Conservation (phyloP, 2,888 invertebrate genomes). For the Acanthosepion lycidas region DNA sequence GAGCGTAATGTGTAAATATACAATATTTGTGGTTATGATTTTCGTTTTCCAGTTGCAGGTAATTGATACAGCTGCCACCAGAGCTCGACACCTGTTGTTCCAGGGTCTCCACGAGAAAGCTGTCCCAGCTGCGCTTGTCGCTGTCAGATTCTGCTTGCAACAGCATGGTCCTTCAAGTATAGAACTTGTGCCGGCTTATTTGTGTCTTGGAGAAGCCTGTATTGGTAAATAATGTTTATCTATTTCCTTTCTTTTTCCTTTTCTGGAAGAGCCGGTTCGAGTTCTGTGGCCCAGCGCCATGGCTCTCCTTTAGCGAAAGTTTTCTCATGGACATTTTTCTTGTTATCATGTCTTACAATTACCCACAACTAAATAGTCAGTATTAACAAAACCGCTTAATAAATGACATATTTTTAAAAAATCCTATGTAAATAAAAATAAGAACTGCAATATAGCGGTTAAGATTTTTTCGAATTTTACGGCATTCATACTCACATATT, state of each 20-base stretch:
- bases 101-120: constrained; percentile 75
- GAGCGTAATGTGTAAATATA: neutral
- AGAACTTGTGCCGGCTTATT: constrained; percentile 75
- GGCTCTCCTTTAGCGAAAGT: no score
- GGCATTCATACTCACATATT: no score
- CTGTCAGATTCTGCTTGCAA: constrained; percentile 73
- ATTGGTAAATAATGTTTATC: constrained; percentile 65
- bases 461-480: no score
- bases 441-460: no score
- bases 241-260: neutral
- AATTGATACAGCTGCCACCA: constrained; percentile 73
- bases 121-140: constrained; percentile 75
- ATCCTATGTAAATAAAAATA: no score
- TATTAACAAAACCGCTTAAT: no score
- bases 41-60: constrained; percentile 72
- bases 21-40: constrained; percentile 46
- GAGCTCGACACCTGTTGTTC: constrained; percentile 74
- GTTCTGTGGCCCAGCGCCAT: no score
- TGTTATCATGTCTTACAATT: no score
- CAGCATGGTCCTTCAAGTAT: constrained; percentile 74
- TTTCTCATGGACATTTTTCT: no score
- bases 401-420: no score
- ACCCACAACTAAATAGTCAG: no score
- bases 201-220: constrained; percentile 75
- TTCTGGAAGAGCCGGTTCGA: neutral